A percentile compares a stretch with the other conserved stretches of the same genome.
These are phyloP conservation scores for Acanthurus leucopareius DNA, from an alignment of 2,797 vertebrate genomes.

Conservation along the genomic window DNA sequence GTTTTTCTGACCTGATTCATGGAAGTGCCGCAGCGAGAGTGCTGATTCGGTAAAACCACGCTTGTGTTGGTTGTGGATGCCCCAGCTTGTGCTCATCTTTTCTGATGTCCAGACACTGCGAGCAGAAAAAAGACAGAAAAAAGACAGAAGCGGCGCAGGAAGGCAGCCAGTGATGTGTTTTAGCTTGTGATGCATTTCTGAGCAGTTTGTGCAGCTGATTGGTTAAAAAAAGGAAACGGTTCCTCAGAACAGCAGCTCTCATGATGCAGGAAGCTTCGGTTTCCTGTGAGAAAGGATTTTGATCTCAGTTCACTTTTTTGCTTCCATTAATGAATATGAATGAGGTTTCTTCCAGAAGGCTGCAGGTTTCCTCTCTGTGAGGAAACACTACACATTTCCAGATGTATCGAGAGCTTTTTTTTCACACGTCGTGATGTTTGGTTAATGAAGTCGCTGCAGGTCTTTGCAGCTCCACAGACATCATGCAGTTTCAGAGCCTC, in stretches of 20 bases:
- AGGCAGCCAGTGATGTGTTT: too few relatives aligned
- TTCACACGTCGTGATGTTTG: neutral
- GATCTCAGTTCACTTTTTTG: too few relatives aligned
- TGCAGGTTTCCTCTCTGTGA: neutral
- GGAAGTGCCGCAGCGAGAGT: constrained; percentile 3
- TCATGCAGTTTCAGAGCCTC: neutral
- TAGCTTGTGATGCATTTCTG: too few relatives aligned
- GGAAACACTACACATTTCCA: too few relatives aligned
- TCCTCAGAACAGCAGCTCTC: too few relatives aligned
- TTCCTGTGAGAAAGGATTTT: too few relatives aligned
- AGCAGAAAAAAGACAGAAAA: neutral
- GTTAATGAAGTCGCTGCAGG: constrained; percentile 21
- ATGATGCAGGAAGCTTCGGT: too few relatives aligned
- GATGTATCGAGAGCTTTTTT: neutral
- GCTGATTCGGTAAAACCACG: constrained; percentile 23
- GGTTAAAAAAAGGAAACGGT: too few relatives aligned
- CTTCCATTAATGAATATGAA: neutral
- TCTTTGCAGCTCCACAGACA: neutral
- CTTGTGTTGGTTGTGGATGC: neutral
- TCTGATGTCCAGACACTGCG: neutral
- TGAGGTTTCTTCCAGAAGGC: neutral
- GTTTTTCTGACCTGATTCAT: constrained; percentile 20
- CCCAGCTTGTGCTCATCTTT: neutral
- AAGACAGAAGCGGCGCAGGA: neutral
- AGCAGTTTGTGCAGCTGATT: too few relatives aligned